Conservation (phyloP, 2,113 vertebrate species). For the Myanophis thanlyinensis region DNA sequence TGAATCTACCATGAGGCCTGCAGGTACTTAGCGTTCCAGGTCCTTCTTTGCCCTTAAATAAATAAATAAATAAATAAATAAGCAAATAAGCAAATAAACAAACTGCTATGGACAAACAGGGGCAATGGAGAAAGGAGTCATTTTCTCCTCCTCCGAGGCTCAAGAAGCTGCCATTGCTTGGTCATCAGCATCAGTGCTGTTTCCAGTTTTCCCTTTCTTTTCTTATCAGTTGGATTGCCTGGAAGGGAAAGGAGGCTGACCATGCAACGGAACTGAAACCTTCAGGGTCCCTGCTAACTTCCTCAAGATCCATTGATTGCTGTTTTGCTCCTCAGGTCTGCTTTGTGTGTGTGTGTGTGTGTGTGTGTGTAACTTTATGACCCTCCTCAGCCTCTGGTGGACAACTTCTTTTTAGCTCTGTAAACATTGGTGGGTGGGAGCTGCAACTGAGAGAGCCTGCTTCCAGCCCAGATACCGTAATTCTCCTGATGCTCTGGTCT, state of each 20-base stretch:
- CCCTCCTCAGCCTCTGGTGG: neutral
- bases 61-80: too few relatives aligned
- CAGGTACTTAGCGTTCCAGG: neutral
- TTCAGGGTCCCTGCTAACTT: neutral
- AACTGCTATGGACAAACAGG: neutral
- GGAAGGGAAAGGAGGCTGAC: neutral
- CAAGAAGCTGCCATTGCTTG: neutral
- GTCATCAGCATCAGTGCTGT: neutral
- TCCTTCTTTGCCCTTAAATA: neutral
- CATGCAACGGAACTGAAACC: neutral
- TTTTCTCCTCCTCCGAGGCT: neutral
- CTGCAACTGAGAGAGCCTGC: neutral
- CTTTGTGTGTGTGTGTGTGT: too few relatives aligned
- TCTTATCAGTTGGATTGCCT: neutral
- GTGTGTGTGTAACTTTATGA: too few relatives aligned
- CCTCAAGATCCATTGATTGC: neutral
- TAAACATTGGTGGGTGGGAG: neutral
- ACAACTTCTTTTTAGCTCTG: neutral
- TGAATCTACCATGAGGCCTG: neutral
- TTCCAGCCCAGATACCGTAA: neutral
- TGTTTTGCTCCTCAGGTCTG: neutral
- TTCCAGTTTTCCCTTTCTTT: neutral
- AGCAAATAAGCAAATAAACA: too few relatives aligned
- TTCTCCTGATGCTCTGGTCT: neutral
- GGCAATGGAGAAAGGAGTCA: neutral